A percentile compares a stretch with the other conserved stretches of the same genome.
Evolutionary conservation across 2,113 vertebrate genomes (phyloP).

Genomic region (Oreochromis tanganicae): DNA sequence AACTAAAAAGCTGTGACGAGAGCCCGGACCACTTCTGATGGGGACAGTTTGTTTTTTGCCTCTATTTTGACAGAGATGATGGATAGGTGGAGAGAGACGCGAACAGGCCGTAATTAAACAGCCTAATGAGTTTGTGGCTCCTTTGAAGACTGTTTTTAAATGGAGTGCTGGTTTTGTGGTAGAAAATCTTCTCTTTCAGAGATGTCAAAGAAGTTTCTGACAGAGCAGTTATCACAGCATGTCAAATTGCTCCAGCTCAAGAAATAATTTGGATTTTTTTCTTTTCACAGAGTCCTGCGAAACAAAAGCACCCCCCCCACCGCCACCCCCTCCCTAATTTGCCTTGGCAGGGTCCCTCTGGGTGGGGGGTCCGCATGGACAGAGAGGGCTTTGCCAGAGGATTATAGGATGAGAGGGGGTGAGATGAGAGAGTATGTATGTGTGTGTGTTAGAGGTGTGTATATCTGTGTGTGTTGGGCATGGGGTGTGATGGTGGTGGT

Average conservation of each 20-base stretch:
- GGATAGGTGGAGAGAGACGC: constrained; percentile 61
- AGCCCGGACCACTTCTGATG: constrained; percentile 40
- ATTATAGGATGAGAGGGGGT: constrained; percentile 69
- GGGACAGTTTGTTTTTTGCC: constrained; percentile 56
- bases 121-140: constrained; percentile 93
- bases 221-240: constrained; percentile 99
- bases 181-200: constrained; percentile 92
- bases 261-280: constrained; percentile 90
- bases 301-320: constrained; percentile 69
- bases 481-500: constrained; percentile 18
- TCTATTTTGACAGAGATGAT: constrained; percentile 70
- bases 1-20: constrained; percentile 41
- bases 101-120: constrained; percentile 93
- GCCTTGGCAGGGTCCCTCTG: constrained; percentile 76
- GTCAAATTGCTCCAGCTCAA: constrained; percentile 95
- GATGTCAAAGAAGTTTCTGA: constrained; percentile 91
- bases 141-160: constrained; percentile 80
- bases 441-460: constrained; percentile 28
- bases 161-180: constrained; percentile 75
- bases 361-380: constrained; percentile 78
- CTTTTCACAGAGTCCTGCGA: constrained; percentile 68
- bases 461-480: constrained; percentile 35
- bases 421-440: constrained; percentile 31
- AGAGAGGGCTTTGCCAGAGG: constrained; percentile 71
- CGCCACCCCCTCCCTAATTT: constrained; percentile 69